Conservation (phyloP, 2,797 vertebrate species). For the Notolabrus celidotus region DNA sequence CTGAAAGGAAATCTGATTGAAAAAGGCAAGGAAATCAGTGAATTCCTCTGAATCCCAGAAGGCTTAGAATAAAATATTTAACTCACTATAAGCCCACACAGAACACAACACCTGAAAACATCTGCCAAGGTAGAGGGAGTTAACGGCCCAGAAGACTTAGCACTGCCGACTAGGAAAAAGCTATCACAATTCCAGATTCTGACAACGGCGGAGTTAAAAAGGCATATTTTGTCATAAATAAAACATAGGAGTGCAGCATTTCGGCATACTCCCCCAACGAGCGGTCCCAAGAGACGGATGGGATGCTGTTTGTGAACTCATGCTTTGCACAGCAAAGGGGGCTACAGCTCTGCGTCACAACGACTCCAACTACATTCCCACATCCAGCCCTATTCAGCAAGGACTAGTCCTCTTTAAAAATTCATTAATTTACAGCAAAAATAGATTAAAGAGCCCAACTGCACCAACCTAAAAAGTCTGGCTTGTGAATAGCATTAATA, state of each 20-base stretch:
- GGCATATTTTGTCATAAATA: conserved; percentile 86
- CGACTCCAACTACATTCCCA: conserved; percentile 73
- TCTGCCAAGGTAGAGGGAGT: conserved; percentile 72
- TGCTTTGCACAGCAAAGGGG: conserved; percentile 77
- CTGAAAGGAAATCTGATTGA: conserved; percentile 62
- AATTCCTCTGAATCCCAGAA: conserved; percentile 59
- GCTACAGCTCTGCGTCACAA: conserved; percentile 75
- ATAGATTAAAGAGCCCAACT: conserved; percentile 85
- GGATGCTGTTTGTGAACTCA: conserved; percentile 82
- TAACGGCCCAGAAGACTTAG: conserved; percentile 71
- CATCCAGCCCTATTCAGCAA: conserved; percentile 76
- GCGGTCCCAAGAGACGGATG: conserved; percentile 73
- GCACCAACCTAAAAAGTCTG: conserved; percentile 84
- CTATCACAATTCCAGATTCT: conserved; percentile 75
- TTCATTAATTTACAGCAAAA: conserved; percentile 87
- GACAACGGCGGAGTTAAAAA: conserved; percentile 79
- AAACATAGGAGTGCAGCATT: conserved; percentile 84
- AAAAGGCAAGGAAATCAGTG: conserved; percentile 52
- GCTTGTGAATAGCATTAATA: conserved; percentile 86
- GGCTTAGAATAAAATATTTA: conserved; percentile 72
- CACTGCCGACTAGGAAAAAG: conserved; percentile 62
- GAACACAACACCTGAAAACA: conserved; percentile 78
- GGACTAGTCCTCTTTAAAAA: conserved; percentile 85
- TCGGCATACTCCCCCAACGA: conserved; percentile 78
- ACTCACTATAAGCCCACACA: conserved; percentile 71